A percentile compares a stretch with the other conserved stretches of the same genome.
Evolutionary conservation across 2,113 vertebrate genomes (phyloP).

Genomic region (Bostrychus sinensis): DNA sequence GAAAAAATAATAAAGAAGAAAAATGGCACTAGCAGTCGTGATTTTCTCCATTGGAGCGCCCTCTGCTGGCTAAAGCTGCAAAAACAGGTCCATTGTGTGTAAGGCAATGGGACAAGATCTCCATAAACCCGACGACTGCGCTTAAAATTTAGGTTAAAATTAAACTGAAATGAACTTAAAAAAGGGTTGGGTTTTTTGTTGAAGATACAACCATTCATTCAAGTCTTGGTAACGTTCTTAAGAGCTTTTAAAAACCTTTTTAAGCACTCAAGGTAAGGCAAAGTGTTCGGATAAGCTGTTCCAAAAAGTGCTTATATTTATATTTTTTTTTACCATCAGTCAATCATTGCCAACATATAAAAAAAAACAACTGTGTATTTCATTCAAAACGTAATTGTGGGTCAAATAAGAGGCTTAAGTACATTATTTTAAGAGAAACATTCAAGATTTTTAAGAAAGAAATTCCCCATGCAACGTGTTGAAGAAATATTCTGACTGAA

Average conservation of each 20-base stretch:
- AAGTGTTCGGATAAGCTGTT: constrained; percentile 76
- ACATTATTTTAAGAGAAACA: constrained; percentile 66
- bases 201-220: constrained; percentile 27
- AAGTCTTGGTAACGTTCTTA: constrained; percentile 44
- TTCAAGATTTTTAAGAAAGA: constrained; percentile 66
- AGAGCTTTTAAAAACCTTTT: constrained; percentile 72
- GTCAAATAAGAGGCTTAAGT: constrained; percentile 48
- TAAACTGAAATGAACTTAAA: constrained; percentile 57
- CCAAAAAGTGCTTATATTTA: constrained; percentile 70
- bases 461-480: constrained; percentile 72
- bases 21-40: constrained; percentile 61
- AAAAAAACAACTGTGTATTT: constrained; percentile 37
- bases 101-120: constrained; percentile 49
- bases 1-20: constrained; percentile 44
- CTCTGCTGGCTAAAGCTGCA: constrained; percentile 55
- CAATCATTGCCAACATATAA: constrained; percentile 57
- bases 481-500: constrained; percentile 43
- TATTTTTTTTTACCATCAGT: constrained; percentile 54
- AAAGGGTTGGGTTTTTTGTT: constrained; percentile 38
- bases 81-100: constrained; percentile 37
- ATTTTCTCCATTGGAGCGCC: constrained; percentile 38
- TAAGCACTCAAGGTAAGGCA: constrained; percentile 81
- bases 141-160: constrained; percentile 50
- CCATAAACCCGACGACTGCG: not conserved
- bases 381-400: constrained; percentile 45